These are phyloP conservation scores for Tachysurus fulvidraco DNA, from an alignment of 2,113 vertebrate genomes.

Conservation along the genomic window DNA sequence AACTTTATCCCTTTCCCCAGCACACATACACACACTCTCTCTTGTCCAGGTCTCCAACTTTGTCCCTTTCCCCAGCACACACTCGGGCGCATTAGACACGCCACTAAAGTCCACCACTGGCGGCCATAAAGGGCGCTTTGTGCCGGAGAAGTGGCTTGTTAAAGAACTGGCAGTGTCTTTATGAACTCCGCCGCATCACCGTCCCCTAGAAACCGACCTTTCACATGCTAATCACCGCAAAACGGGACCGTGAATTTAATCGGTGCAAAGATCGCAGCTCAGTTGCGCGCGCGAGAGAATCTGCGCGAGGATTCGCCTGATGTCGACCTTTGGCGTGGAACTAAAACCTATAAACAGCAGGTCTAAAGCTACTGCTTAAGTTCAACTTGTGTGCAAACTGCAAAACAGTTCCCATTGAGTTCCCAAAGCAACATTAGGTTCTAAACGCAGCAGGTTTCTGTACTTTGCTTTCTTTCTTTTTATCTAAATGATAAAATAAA, in stretches of 20 bases:
- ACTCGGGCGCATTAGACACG: slow-evolving; percentile 77
- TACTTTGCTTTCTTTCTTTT: not conserved
- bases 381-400: not conserved
- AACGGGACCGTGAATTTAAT: slow-evolving; percentile 50
- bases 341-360: not conserved
- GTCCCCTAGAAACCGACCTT: slow-evolving; percentile 69
- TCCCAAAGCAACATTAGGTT: not conserved
- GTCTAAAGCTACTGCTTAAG: not conserved
- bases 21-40: slow-evolving; percentile 53
- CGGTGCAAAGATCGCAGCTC: slow-evolving; percentile 40
- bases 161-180: slow-evolving; percentile 77
- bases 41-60: too few relatives aligned
- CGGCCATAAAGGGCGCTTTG: slow-evolving; percentile 76
- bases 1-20: not conserved
- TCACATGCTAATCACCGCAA: slow-evolving; percentile 69
- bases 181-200: slow-evolving; percentile 68
- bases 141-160: slow-evolving; percentile 78
- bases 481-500: not conserved
- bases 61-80: slow-evolving; percentile 49
- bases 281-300: not conserved
- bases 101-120: slow-evolving; percentile 76
- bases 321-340: not conserved
- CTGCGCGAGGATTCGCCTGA: not conserved
- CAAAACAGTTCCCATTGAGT: not conserved
- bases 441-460: not conserved